Evolutionary conservation across 2,888 invertebrate species (phyloP), one percentile per base, ranked within the genome.

Genomic region (Drosophila putrida): DNA sequence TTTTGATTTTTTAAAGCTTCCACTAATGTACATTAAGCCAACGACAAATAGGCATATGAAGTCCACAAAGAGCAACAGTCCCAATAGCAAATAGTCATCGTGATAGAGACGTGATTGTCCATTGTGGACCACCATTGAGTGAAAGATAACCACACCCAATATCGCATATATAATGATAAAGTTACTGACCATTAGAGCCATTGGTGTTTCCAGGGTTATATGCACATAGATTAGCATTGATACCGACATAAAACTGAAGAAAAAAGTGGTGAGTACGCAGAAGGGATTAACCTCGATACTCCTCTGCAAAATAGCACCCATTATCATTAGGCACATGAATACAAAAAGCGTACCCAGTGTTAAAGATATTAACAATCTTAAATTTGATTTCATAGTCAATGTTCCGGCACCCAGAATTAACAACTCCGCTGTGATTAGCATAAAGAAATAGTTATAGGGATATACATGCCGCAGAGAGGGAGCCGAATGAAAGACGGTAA

Each of bases 391-490:
- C 9, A n/a, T 20, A 10, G 11, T 41, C 51, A 68, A 41, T 41
- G 57, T 6, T 4, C 64, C 68, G 4, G 54, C 36, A 6, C 49
- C 68, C 36, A 54, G 20, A 6, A 59, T 54, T 49, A 68, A 43
- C 0, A 68, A 15, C 11, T 68, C 68, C 11, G 36, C 53, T 27
- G 57, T 59, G 20, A 13, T 31, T 0, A 68, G 6, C 64, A 64
- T 50, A 20, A 59, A 53, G 9, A 63, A 41, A 27, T 59, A 68
- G 33, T 68, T 68, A 11, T 53, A 51, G 1, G 68, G 68, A 64
- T 68, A 68, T 1, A 44, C 39, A 4, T 38, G 25, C 4, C 68
- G 51, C 11, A 68, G 9, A 11, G 20, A 35, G 1, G 65, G 43
- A 25, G 39, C 4, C 27, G 65, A 31, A 39, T 69, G 64, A 5